Conservation (phyloP, 2,888 invertebrate genomes). For the Stenodema calcarata region DNA sequence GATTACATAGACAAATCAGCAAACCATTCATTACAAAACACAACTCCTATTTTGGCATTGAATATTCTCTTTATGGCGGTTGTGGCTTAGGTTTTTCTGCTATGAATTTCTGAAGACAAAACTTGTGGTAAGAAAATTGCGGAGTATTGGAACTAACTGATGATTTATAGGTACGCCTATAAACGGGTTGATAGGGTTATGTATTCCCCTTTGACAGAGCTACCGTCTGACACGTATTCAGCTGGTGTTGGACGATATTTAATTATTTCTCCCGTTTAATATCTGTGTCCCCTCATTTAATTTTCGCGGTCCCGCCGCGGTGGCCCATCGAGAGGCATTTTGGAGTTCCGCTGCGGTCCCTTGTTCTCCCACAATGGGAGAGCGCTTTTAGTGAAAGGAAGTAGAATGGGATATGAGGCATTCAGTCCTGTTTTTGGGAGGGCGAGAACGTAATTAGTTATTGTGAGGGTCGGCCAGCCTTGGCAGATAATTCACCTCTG, state of each 20-base stretch:
- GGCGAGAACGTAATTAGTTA: conserved; percentile 33
- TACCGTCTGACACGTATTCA: not conserved
- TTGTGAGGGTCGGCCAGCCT: conserved; percentile 16
- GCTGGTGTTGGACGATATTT: not conserved
- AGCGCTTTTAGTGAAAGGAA: conserved; percentile 5
- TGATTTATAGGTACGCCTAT: no score
- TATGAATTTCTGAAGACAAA: no score
- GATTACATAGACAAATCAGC: no score
- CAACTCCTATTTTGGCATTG: no score
- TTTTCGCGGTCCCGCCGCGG: not conserved
- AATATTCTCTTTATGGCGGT: no score
- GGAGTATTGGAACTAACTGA: no score
- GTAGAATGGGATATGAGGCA: conserved; percentile 1
- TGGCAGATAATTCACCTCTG: conserved; percentile 31
- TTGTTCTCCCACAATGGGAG: not conserved
- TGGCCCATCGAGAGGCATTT: not conserved
- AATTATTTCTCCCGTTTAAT: not conserved
- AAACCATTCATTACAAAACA: no score
- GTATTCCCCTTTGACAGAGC: no score
- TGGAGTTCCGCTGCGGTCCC: not conserved
- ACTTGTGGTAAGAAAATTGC: no score
- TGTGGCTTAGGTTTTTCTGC: no score
- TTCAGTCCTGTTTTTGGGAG: conserved; percentile 6
- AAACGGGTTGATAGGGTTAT: no score
- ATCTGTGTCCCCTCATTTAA: not conserved